Conservation (phyloP, 2,888 invertebrate genomes). For the Arge pagana region DNA sequence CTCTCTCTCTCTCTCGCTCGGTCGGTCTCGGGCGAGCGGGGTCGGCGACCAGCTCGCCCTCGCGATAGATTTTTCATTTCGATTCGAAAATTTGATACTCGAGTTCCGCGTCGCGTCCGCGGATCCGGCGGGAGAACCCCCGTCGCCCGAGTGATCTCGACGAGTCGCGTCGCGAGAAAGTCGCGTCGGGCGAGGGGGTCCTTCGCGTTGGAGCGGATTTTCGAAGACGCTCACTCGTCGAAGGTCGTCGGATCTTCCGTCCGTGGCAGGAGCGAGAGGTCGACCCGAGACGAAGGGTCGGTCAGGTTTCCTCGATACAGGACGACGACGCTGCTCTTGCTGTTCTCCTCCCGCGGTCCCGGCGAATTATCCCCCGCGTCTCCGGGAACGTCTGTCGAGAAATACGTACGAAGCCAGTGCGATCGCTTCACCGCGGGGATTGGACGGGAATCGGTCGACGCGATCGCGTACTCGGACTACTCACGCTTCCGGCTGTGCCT, state of each 20-base stretch:
- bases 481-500: slow-evolving; percentile 40
- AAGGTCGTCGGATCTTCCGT: no score
- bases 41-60: slow-evolving; percentile 26
- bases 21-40: slow-evolving; percentile 25
- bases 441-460: neutral
- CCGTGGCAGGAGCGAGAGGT: slow-evolving; percentile 30
- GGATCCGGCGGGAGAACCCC: no score
- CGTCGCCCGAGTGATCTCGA: no score
- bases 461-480: slow-evolving; percentile 2
- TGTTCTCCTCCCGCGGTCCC: slow-evolving; percentile 36
- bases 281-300: slow-evolving; percentile 19
- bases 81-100: no score
- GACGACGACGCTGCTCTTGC: slow-evolving; percentile 48
- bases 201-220: slow-evolving; percentile 42
- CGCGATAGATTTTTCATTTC: no score
- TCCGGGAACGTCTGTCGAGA: slow-evolving; percentile 21
- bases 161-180: no score
- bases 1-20: no score
- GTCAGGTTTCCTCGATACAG: slow-evolving; percentile 41
- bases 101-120: no score
- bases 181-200: slow-evolving; percentile 31
- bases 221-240: no score
- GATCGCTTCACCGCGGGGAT: neutral
- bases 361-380: slow-evolving; percentile 20
- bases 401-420: neutral